Evolutionary conservation across 2,888 invertebrate genomes (phyloP).

Genomic region (Entomobrya multifasciata): DNA sequence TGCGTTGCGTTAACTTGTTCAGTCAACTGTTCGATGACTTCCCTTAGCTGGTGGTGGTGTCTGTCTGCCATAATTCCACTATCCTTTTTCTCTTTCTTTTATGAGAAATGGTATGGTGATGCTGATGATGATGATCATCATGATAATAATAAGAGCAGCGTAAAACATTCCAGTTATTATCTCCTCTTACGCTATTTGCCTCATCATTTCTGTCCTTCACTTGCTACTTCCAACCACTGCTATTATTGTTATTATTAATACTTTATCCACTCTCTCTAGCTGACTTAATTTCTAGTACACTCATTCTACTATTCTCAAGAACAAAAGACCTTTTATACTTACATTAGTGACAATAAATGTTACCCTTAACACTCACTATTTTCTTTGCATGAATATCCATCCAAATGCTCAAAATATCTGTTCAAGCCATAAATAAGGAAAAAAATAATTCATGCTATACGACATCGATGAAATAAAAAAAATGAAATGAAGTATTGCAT

Average conservation of each 20-base stretch:
- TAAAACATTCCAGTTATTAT: constrained; percentile 77
- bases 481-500: too few relatives aligned
- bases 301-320: constrained; percentile 26
- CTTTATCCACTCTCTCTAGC: not conserved
- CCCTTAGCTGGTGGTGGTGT: constrained; percentile 55
- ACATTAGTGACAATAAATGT: constrained; percentile 24
- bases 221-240: constrained; percentile 25
- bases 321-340: constrained; percentile 36
- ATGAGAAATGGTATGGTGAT: constrained; percentile 22
- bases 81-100: constrained; percentile 24
- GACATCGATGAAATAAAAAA: too few relatives aligned
- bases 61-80: constrained; percentile 31
- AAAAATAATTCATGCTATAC: too few relatives aligned
- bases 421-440: too few relatives aligned
- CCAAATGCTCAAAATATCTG: too few relatives aligned
- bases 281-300: constrained; percentile 19
- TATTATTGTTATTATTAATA: constrained; percentile 21
- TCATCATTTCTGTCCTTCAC: constrained; percentile 62
- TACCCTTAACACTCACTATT: constrained; percentile 1
- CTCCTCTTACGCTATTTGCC: constrained; percentile 79
- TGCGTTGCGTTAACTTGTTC: constrained; percentile 56
- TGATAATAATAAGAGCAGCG: constrained; percentile 43
- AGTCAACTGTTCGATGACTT: constrained; percentile 69
- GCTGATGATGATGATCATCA: constrained; percentile 27
- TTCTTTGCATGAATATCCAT: not conserved